Evolutionary conservation across 2,113 vertebrate species (phyloP).

Genomic region (Tursiops truncatus): DNA sequence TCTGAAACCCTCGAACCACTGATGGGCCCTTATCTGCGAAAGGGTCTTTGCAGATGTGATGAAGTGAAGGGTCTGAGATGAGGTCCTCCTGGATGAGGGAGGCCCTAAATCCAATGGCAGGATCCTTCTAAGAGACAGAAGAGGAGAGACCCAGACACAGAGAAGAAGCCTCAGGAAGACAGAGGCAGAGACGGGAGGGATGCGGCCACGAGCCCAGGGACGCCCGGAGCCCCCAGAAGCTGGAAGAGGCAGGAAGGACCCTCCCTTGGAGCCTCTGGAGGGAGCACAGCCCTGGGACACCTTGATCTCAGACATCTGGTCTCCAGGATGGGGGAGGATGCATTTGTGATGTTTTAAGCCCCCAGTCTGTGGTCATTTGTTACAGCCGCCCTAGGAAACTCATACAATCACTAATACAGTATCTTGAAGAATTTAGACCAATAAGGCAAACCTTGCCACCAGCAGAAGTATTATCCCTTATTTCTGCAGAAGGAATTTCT

Average conservation of each 20-base stretch:
- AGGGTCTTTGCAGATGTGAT: background rate
- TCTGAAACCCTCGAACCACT: accelerated
- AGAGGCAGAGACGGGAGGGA: accelerated
- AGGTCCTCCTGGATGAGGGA: accelerated
- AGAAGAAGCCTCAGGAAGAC: background rate
- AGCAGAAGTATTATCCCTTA: accelerated
- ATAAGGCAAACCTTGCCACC: background rate
- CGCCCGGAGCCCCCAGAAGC: accelerated
- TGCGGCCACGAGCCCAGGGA: background rate
- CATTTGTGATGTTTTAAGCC: accelerated
- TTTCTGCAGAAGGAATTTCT: too few species aligned
- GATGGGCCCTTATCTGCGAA: background rate
- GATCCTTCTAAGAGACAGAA: accelerated
- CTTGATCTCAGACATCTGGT: too few species aligned
- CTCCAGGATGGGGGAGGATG: background rate
- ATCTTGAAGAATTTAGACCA: background rate
- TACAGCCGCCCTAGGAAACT: accelerated
- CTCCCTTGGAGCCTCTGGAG: too few species aligned
- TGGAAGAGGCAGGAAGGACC: accelerated
- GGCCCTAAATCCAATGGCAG: background rate
- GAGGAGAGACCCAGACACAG: background rate
- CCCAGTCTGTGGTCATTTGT: too few species aligned
- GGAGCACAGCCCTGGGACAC: too few species aligned
- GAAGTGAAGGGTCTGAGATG: too few species aligned
- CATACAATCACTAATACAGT: too few species aligned